phyloP scores from a whole-genome alignment of 2,113 vertebrate species.

The Eurypyga helias region DNA sequence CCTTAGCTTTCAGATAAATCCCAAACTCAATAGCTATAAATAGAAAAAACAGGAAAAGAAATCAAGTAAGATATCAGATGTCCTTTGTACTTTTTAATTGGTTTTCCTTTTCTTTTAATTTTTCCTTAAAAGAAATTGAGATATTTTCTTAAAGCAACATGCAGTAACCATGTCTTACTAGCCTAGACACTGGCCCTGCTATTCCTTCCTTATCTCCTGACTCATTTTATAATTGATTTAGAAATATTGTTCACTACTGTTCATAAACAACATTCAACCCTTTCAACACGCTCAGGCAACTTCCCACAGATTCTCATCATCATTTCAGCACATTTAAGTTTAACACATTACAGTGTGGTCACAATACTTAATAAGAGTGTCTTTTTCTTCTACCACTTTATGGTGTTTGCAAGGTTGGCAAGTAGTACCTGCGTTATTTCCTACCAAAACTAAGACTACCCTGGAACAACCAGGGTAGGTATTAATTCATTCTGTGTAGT shows the following conservation, averaged over 20 bases:
- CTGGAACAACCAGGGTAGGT: neutral
- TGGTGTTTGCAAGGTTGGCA: neutral
- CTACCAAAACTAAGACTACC: neutral
- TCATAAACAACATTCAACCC: neutral
- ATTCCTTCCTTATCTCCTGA: neutral
- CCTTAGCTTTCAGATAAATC: constrained; percentile 40
- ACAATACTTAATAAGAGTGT: neutral
- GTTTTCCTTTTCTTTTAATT: neutral
- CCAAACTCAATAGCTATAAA: constrained; percentile 35
- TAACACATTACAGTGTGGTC: neutral
- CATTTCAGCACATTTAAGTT: neutral
- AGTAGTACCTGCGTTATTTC: neutral
- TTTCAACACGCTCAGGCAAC: neutral
- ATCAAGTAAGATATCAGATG: neutral
- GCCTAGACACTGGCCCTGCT: neutral
- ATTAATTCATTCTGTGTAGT: neutral
- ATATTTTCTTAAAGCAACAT: neutral
- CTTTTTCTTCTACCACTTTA: neutral
- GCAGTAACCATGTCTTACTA: neutral
- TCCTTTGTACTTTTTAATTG: neutral
- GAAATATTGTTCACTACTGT: neutral
- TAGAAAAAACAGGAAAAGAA: constrained; percentile 38
- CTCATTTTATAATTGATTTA: neutral
- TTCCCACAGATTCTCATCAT: neutral
- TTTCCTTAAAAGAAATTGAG: neutral